Base-by-base conservation (phyloP, 2,888 invertebrate genomes). In the Diachrysia chrysitis region DNA sequence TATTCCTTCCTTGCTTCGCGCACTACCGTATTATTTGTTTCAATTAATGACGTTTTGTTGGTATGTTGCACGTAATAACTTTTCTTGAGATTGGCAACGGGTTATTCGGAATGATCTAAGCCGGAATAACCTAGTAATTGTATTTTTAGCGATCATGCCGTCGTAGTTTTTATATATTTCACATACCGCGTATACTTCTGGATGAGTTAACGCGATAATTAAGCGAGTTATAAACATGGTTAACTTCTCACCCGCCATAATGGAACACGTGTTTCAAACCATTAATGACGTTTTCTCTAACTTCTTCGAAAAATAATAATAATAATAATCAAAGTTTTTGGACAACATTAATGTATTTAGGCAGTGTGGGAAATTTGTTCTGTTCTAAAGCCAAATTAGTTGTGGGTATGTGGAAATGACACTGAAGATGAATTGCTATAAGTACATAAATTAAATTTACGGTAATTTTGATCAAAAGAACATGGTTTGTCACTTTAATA, bases 141-240 rank as follows among this genome's bases (percentile, higher is more conserved):
- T 46, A 67, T 63, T 66, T 57, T 59, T 53, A 69, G 42, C 42
- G 56, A 48, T 53, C 5, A 29, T 56, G 57, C 25, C 56, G 25
- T 68, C 59, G 42, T 56, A 63, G 16, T 19, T 16, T 57, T 21
- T 66, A n/a, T n/a, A n/a, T 61, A 65, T 73, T 74, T 68, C 68
- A 78, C 70, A 74, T 64, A 69, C 65, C 59, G 48, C 55, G 53
- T 64, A 68, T n/a, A 54, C 23, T 69, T 64, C 63, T 54, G 65
- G 62, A 55, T 75, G 71, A 68, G 53, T 73, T 76, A 69, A 71
- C 54, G 61, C 62, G 75, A 77, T 73, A 72, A 77, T 79, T 79
- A 77, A 66, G 67, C 70, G 71, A 83, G 79, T 79, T 75, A 71
- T 63, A 83, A 79, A 82, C 73, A 77, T 82, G 81, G 81, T 75